phyloP scores from a whole-genome alignment of 2,888 invertebrate genomes.

The Ophion ventricosus region DNA sequence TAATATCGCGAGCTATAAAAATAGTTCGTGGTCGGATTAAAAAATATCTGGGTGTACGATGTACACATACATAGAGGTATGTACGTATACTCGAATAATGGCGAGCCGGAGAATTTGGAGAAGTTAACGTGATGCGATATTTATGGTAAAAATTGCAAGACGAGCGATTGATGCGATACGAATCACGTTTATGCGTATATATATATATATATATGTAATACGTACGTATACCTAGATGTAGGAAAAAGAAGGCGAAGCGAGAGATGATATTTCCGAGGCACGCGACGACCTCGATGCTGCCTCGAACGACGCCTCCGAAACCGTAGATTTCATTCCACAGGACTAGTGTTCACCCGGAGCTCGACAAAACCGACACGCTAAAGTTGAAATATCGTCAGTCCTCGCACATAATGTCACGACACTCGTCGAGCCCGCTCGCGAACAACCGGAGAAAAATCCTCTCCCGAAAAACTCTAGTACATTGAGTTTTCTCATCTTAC shows the following conservation, averaged over 20 bases:
- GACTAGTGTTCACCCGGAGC: constrained; percentile 67
- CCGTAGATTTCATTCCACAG: constrained; percentile 40
- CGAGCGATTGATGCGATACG: constrained; percentile 51
- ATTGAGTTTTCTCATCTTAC: constrained; percentile 2
- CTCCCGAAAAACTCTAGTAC: constrained; percentile 1
- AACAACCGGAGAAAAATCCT: background rate
- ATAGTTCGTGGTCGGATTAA: constrained; percentile 40
- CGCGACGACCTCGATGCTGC: constrained; percentile 73
- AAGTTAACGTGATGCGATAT: constrained; percentile 51
- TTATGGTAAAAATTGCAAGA: constrained; percentile 54
- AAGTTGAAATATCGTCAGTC: constrained; percentile 56
- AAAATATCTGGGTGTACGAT: background rate
- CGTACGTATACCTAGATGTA: constrained; percentile 13
- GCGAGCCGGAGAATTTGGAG: constrained; percentile 11
- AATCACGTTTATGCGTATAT: constrained; percentile 7
- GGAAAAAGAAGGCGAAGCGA: constrained; percentile 42
- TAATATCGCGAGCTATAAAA: constrained; percentile 54
- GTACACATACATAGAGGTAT: background rate
- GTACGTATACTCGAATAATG: background rate
- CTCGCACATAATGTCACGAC: constrained; percentile 48
- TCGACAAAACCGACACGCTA: constrained; percentile 63
- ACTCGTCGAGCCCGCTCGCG: background rate
- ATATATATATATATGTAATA: constrained; percentile 6
- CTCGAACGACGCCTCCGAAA: constrained; percentile 62
- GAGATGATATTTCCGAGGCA: constrained; percentile 74